These are phyloP conservation scores for Xyrauchen texanus DNA, from an alignment of 2,113 vertebrate species.

Conservation along the genomic window DNA sequence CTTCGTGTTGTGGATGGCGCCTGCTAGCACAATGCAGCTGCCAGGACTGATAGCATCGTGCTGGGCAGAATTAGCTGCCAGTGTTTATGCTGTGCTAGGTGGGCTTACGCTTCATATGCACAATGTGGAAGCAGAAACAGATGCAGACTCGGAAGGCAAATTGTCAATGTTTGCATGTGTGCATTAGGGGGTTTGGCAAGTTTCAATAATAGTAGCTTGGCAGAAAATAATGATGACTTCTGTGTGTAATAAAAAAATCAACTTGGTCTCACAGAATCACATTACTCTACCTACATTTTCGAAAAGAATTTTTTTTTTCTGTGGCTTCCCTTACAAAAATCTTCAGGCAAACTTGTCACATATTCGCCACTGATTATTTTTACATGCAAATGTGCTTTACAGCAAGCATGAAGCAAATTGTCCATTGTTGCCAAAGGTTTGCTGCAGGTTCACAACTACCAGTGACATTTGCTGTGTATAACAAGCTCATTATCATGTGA, in stretches of 20 bases:
- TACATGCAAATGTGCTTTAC: too few relatives aligned
- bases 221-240: background rate
- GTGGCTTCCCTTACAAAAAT: background rate
- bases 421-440: too few relatives aligned
- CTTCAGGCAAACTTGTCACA: too few relatives aligned
- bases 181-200: background rate
- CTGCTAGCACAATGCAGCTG: conserved; percentile 45
- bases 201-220: background rate
- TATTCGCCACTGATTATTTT: too few relatives aligned
- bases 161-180: background rate
- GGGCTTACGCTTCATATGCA: conserved; percentile 36
- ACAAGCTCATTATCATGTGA: too few relatives aligned
- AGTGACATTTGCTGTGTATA: too few relatives aligned
- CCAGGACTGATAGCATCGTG: conserved; percentile 58
- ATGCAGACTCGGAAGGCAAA: conserved; percentile 15
- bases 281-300: too few relatives aligned
- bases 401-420: too few relatives aligned
- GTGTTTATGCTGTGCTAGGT: conserved; percentile 26
- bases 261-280: too few relatives aligned
- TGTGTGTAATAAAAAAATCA: background rate
- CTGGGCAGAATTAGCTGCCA: conserved; percentile 61
- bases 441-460: too few relatives aligned
- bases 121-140: conserved; percentile 19
- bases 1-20: conserved; percentile 32
- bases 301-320: background rate